Percentiles rank a stretch among this genome's conserved stretches.
Conservation (phyloP, 1,140 invertebrate genomes). For the Hycleus phaleratus region DNA sequence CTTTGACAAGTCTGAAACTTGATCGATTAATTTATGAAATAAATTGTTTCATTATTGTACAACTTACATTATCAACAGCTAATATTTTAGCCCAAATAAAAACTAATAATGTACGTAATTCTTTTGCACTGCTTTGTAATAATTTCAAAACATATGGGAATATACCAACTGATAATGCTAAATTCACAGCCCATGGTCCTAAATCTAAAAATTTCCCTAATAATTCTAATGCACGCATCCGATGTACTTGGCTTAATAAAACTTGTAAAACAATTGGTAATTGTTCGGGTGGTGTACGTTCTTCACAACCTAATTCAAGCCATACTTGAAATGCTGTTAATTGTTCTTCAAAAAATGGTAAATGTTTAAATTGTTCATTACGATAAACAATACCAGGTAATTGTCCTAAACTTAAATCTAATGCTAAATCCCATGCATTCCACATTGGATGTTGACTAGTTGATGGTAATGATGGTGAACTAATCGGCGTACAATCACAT, state of each 20-base stretch:
- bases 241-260: conserved; percentile 92
- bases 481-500: conserved; percentile 93
- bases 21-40: background rate
- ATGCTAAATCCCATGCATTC: conserved; percentile 95
- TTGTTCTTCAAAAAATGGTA: conserved; percentile 96
- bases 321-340: conserved; percentile 97
- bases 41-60: background rate
- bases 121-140: conserved; percentile 85
- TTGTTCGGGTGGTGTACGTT: conserved; percentile 83
- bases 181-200: conserved; percentile 94
- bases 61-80: conserved; percentile 85
- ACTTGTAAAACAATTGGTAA: conserved; percentile 98
- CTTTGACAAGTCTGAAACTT: conserved; percentile 77
- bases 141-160: conserved; percentile 98
- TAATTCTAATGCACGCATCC: conserved; percentile 87
- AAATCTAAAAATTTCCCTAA: conserved; percentile 93
- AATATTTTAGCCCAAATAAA: conserved; percentile 99
- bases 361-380: conserved; percentile 61
- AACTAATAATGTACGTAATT: conserved; percentile 85
- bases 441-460: conserved; percentile 88
- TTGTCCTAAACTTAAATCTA: conserved; percentile 89
- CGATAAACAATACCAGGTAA: conserved; percentile 67
- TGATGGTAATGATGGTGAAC: conserved; percentile 80
- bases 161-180: conserved; percentile 94
- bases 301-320: conserved; percentile 72